A percentile compares a stretch with the other conserved stretches of the same genome.
Evolutionary conservation across 2,113 vertebrate genomes (phyloP).

Genomic region (Sander vitreus): DNA sequence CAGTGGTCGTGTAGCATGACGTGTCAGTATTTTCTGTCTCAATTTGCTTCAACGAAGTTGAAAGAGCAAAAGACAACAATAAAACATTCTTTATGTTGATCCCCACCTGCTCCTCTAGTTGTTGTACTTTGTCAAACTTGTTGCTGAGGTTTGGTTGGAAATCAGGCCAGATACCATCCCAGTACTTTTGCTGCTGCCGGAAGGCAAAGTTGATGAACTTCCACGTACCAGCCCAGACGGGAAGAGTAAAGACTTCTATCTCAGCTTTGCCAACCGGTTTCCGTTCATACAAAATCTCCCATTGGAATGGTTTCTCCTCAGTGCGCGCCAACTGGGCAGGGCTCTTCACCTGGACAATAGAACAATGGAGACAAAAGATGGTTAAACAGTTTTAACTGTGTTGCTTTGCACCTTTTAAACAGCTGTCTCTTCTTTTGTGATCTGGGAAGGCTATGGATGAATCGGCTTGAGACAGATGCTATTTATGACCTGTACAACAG

Average conservation of each 20-base stretch:
- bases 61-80: neutral
- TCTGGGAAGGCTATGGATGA: neutral
- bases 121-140: slow-evolving; percentile 19
- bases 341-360: slow-evolving; percentile 60
- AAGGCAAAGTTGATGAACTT: slow-evolving; percentile 78
- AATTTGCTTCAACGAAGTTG: neutral
- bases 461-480: neutral
- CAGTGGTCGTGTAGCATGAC: neutral
- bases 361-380: neutral
- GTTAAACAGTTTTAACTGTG: neutral
- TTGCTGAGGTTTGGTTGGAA: slow-evolving; percentile 22
- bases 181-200: slow-evolving; percentile 70
- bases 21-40: neutral
- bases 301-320: slow-evolving; percentile 29
- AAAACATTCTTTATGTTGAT: neutral
- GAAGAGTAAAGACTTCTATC: slow-evolving; percentile 41
- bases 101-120: slow-evolving; percentile 64
- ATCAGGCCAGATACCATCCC: slow-evolving; percentile 68
- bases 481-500: too few species aligned
- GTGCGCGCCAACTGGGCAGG: neutral
- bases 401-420: neutral
- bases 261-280: rapidly evolving
- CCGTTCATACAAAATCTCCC: slow-evolving; percentile 55
- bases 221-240: slow-evolving; percentile 77
- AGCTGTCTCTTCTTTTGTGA: neutral